Conservation (phyloP, 1,140 invertebrate genomes). For the Drosophila nigrodunni region DNA sequence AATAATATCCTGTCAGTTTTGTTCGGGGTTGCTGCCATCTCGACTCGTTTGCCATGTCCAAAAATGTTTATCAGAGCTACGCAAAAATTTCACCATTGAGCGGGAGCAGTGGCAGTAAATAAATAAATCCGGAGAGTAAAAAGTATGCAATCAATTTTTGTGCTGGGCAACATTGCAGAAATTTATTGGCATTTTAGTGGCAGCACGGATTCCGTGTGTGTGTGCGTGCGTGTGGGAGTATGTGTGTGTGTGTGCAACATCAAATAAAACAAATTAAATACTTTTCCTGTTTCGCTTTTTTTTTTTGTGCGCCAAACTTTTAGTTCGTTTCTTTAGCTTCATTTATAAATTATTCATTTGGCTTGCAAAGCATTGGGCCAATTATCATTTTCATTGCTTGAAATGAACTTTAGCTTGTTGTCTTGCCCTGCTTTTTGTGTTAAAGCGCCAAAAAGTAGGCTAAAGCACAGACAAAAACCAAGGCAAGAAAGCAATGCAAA, state of each 20-base stretch:
- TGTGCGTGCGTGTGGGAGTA: constrained; percentile 10
- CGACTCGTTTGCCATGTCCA: constrained; percentile 67
- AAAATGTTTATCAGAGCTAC: constrained; percentile 74
- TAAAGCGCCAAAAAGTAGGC: constrained; percentile 60
- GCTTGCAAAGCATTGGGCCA: constrained; percentile 62
- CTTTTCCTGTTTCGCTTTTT: constrained; percentile 36
- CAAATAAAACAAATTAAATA: constrained; percentile 76
- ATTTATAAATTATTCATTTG: constrained; percentile 82
- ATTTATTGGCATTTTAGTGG: constrained; percentile 82
- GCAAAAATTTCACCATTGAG: constrained; percentile 63
- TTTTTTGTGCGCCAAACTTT: constrained; percentile 39
- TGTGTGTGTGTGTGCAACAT: constrained; percentile 30
- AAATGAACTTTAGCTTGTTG: constrained; percentile 25
- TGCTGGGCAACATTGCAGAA: constrained; percentile 51
- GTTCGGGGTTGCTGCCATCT: constrained; percentile 31
- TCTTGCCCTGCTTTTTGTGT: constrained; percentile 19
- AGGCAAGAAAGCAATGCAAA: constrained; percentile 20
- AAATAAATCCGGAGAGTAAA: constrained; percentile 73
- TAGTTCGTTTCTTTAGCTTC: constrained; percentile 56
- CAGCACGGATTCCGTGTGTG: constrained; percentile 28
- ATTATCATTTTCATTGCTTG: constrained; percentile 75
- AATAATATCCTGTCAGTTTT: constrained; percentile 83
- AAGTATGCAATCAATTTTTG: constrained; percentile 78
- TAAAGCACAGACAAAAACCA: constrained; percentile 28
- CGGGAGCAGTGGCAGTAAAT: constrained; percentile 45